Evolutionary conservation across 2,113 vertebrate genomes (phyloP).

Genomic region (Carettochelys insculpta): DNA sequence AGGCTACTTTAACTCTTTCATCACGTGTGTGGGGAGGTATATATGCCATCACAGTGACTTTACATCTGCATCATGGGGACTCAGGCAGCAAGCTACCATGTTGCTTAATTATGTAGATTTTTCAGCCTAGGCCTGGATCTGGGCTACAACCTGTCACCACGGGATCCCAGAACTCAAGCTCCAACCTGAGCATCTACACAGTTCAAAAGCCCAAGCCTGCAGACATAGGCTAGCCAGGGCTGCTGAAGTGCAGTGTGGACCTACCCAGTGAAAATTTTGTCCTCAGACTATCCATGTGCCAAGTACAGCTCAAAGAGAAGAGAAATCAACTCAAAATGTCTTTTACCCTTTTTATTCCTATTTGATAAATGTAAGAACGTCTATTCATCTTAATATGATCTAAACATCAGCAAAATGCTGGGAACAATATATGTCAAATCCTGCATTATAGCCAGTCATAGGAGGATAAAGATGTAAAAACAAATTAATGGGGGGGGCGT

Average conservation of each 20-base stretch:
- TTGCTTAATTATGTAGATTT: too few species aligned
- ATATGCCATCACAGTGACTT: background rate
- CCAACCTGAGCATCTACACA: background rate
- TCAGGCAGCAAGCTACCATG: background rate
- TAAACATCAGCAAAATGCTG: background rate
- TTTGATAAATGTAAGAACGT: background rate
- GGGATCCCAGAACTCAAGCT: background rate
- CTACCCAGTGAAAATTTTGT: background rate
- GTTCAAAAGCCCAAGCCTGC: background rate
- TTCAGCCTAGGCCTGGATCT: background rate
- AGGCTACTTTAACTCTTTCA: background rate
- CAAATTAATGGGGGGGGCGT: background rate
- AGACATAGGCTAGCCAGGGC: background rate
- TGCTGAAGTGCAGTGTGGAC: background rate
- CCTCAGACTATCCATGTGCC: background rate
- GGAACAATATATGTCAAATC: background rate
- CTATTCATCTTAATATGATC: accelerated
- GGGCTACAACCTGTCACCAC: background rate
- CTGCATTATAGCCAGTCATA: background rate
- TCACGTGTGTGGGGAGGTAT: background rate
- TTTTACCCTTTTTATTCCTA: background rate
- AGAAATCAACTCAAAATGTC: background rate
- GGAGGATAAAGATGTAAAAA: accelerated
- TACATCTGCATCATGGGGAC: background rate
- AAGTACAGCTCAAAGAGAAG: accelerated